These are phyloP conservation scores for Pomacea canaliculata DNA, from an alignment of 2,888 invertebrate species.

Conservation along the genomic window DNA sequence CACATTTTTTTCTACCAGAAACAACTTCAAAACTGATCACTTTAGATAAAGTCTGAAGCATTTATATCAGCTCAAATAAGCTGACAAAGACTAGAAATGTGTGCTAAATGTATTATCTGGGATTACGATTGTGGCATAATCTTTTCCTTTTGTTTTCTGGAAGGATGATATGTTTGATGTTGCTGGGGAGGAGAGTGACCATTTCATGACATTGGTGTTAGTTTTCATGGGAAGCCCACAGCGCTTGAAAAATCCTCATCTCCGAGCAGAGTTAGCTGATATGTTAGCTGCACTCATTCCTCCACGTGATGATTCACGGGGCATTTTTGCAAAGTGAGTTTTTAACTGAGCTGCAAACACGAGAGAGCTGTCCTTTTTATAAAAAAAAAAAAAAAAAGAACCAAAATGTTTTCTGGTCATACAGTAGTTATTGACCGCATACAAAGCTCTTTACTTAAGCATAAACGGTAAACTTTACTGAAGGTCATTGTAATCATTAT, in stretches of 20 bases:
- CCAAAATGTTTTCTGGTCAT: not conserved
- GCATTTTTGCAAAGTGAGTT: conserved; percentile 30
- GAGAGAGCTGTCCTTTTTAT: not conserved
- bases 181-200: conserved; percentile 59
- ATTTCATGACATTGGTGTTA: conserved; percentile 77
- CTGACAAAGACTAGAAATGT: too few species aligned
- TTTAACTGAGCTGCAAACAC: not conserved
- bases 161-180: conserved; percentile 41
- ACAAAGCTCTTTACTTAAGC: too few species aligned
- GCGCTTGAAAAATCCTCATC: conserved; percentile 89
- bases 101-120: not conserved
- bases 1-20: too few species aligned
- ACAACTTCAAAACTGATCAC: too few species aligned
- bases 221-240: conserved; percentile 89
- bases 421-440: too few species aligned
- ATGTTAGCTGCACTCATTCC: conserved; percentile 89
- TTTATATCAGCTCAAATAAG: too few species aligned
- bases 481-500: too few species aligned
- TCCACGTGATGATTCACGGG: conserved; percentile 5
- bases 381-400: not conserved
- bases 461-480: too few species aligned
- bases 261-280: conserved; percentile 90
- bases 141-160: too few species aligned
- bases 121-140: too few species aligned
- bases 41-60: too few species aligned